Evolutionary conservation across 1,140 invertebrate species (phyloP), one percentile per base, ranked within the genome.

Genomic region (Magallana ariakensis): DNA sequence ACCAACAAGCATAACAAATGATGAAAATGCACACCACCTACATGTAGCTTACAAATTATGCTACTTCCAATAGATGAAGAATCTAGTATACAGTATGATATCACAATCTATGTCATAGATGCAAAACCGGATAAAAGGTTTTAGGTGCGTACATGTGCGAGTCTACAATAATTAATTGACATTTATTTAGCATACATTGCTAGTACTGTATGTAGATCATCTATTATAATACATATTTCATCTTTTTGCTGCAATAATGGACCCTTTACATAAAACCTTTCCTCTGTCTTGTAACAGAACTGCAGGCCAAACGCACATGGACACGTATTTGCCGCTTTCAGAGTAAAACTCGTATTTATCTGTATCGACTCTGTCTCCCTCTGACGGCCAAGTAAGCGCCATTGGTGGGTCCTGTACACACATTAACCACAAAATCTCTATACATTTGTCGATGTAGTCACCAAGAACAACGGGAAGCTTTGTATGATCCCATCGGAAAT

Each of bases 341-440:
- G 55, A 58, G 46, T 84, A 33, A 84, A 84, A 57, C 3, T 84
- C 57, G 19, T 84, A 84, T 46, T 58, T 84, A 56, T 84, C 56
- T 13, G 19, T 11, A 0, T 84, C 82, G 0, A 84, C 55, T 58
- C 53, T 84, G 22, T 60, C 57, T 19, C 82, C 82, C 55, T 84
- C 82, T 58, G 57, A 58, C 82, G 85, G 80, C 85, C 85, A 87
- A 26, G 66, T 19, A 0, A 87, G 16, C 54, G 70, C 58, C 80
- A 87, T 87, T 26, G 80, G 60, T 55, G 85, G 85, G 33, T 87
- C 86, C 19, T 70, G 58, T 10, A 87, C 62, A 10, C 80, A 55
- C 86, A 87, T 87, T 16, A 83, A 19, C 86, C 86, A 87, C n/a
- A 87, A 13, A 10, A 75, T 60, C 58, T 87, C 86, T 55, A 87